phyloP scores from a whole-genome alignment of 2,113 vertebrate genomes.

The Benitochromis conjunctus region DNA sequence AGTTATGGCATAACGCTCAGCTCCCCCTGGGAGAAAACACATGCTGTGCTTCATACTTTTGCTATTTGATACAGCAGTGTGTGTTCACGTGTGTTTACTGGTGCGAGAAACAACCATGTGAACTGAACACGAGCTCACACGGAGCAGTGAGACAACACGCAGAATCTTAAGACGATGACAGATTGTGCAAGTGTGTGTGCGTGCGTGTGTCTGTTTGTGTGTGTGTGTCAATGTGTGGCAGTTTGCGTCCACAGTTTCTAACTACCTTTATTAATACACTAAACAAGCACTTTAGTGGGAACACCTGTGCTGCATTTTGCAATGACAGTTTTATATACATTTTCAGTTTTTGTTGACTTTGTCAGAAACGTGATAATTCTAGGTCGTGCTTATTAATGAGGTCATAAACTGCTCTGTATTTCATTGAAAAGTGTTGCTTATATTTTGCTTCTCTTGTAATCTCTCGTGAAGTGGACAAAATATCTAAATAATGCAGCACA shows the following conservation, averaged over 20 bases:
- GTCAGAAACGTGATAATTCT: background rate
- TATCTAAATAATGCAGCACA: background rate
- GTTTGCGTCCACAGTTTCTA: background rate
- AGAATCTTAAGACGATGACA: background rate
- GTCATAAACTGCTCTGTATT: background rate
- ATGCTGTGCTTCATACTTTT: conserved; percentile 44
- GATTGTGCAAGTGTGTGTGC: background rate
- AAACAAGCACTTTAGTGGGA: background rate
- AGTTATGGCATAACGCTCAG: conserved; percentile 36
- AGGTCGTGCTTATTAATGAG: background rate
- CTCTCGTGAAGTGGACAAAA: background rate
- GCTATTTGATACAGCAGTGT: conserved; percentile 37
- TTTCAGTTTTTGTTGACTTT: background rate
- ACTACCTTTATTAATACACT: background rate
- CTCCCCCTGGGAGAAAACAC: conserved; percentile 33
- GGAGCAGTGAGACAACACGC: background rate
- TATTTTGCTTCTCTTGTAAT: background rate
- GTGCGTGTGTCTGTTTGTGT: background rate
- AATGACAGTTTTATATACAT: background rate
- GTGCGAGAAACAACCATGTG: conserved; percentile 22
- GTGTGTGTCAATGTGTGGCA: background rate
- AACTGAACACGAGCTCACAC: conserved; percentile 9
- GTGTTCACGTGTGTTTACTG: conserved; percentile 32
- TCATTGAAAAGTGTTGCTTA: background rate
- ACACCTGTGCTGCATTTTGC: background rate